A percentile compares a stretch with the other conserved stretches of the same genome.
Evolutionary conservation across 30 jellyfish, hydroid and myxozoan species (phyloP).

Genomic region (Cassiopea andromeda): DNA sequence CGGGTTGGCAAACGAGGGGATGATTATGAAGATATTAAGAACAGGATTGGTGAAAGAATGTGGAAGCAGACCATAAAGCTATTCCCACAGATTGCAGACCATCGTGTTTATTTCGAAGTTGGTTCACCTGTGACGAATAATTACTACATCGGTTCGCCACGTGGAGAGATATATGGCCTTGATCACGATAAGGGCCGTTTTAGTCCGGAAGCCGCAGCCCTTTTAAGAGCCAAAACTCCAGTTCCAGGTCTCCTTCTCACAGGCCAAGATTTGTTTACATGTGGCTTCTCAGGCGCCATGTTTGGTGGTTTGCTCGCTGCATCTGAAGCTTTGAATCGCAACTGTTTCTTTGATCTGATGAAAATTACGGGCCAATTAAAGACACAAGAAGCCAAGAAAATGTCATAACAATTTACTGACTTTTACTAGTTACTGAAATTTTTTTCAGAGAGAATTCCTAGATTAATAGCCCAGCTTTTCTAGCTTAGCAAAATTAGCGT

Average conservation of each 20-base stretch:
- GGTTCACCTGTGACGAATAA: slow-evolving; percentile 93
- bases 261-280: slow-evolving; percentile 93
- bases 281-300: slow-evolving; percentile 96
- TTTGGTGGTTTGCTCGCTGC: slow-evolving; percentile 91
- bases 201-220: slow-evolving; percentile 56
- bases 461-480: too few species aligned
- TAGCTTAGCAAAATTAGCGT: too few species aligned
- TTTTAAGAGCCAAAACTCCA: slow-evolving; percentile 78
- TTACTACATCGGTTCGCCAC: slow-evolving; percentile 86
- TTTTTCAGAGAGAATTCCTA: too few species aligned
- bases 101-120: slow-evolving; percentile 83
- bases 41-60: slow-evolving; percentile 78
- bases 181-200: slow-evolving; percentile 83
- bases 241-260: slow-evolving; percentile 87
- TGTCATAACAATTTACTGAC: background rate
- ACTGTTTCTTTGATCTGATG: slow-evolving; percentile 73
- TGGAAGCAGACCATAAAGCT: slow-evolving; percentile 87
- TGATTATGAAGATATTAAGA: slow-evolving; percentile 78
- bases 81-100: slow-evolving; percentile 84
- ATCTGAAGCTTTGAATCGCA: slow-evolving; percentile 79
- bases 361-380: slow-evolving; percentile 47
- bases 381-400: slow-evolving; percentile 39
- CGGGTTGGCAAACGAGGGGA: slow-evolving; percentile 89
- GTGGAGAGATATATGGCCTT: slow-evolving; percentile 91
- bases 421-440: too few species aligned